Evolutionary conservation across 1,140 invertebrate genomes (phyloP).

Genomic region (Latrodectus geometricus): DNA sequence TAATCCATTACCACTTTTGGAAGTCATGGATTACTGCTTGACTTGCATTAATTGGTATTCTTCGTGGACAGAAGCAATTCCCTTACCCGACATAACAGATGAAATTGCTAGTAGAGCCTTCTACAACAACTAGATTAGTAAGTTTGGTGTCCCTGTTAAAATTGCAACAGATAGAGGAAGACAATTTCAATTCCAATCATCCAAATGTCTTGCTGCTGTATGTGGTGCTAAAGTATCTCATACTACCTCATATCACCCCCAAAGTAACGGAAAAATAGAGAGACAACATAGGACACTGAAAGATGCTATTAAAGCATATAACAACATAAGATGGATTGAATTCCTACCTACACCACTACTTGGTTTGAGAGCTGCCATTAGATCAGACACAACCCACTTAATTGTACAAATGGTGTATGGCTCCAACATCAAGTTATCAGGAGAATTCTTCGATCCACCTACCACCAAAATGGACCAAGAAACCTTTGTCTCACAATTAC

Average conservation of each 20-base stretch:
- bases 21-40: neutral
- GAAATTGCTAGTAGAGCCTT: no score
- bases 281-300: neutral
- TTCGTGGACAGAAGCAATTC: neutral
- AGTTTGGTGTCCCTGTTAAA: neutral
- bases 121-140: no score
- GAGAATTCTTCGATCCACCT: slow-evolving; percentile 2
- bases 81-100: no score
- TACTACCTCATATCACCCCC: slow-evolving; percentile 15
- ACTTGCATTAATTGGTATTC: neutral
- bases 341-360: neutral
- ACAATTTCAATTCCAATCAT: neutral
- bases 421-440: neutral
- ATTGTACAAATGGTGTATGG: slow-evolving; percentile 12
- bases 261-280: slow-evolving; percentile 12
- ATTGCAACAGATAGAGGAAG: neutral
- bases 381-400: neutral
- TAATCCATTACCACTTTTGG: neutral
- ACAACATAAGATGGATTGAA: neutral
- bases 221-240: no score
- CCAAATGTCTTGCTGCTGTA: no score
- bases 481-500: neutral
- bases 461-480: neutral
- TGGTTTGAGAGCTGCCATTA: neutral
- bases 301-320: neutral